Conservation (phyloP, 2,113 vertebrate genomes). For the Vidua macroura region DNA sequence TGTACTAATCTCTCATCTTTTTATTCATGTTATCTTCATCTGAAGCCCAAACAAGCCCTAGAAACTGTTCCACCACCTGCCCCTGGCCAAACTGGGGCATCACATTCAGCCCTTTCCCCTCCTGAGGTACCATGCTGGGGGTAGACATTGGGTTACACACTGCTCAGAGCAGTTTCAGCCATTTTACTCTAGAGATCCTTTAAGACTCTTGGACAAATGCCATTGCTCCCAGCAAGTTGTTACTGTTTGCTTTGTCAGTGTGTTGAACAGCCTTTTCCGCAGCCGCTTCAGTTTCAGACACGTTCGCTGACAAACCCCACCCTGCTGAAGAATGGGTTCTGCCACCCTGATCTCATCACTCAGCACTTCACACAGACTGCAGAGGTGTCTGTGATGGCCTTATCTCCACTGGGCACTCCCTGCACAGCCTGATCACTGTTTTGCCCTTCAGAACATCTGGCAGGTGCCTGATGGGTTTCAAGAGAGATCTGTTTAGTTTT, state of each 20-base stretch:
- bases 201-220: not conserved
- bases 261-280: not conserved
- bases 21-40: not conserved
- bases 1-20: not conserved
- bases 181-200: not conserved
- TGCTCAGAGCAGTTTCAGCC: not conserved
- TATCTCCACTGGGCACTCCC: not conserved
- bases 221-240: not conserved
- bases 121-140: accelerated
- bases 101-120: not conserved
- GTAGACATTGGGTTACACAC: not conserved
- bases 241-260: not conserved
- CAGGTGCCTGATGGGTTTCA: not conserved
- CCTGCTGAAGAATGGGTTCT: not conserved
- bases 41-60: not conserved
- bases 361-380: not conserved
- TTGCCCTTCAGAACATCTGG: not conserved
- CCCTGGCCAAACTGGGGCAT: not conserved
- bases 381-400: not conserved
- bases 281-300: not conserved
- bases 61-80: not conserved
- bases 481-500: not conserved
- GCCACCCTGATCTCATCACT: not conserved
- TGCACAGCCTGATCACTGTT: not conserved
- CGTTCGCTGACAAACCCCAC: not conserved